Evolutionary conservation across 1,140 invertebrate genomes (phyloP).

Genomic region (Orius laevigatus): DNA sequence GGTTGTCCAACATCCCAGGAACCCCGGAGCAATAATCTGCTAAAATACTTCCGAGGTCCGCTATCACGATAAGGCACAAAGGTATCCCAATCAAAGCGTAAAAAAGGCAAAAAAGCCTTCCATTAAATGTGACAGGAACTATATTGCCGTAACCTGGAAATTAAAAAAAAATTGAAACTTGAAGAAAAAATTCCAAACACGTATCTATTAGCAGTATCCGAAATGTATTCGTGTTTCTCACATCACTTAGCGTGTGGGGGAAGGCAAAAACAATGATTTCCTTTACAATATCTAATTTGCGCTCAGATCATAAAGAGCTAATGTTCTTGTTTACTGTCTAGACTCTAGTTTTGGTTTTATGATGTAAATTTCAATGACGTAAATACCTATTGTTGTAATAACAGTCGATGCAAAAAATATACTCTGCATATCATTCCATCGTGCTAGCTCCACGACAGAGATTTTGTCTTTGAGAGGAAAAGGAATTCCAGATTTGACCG

Average conservation of each 20-base stretch:
- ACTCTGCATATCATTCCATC: constrained; percentile 60
- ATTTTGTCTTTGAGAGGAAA: constrained; percentile 31
- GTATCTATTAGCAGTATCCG: background rate
- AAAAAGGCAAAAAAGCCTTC: constrained; percentile 76
- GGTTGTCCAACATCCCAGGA: constrained; percentile 9
- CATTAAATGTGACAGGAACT: constrained; percentile 69
- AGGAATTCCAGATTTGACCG: constrained; percentile 41
- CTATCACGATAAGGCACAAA: constrained; percentile 79
- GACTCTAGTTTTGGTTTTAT: no score
- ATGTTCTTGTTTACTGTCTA: no score
- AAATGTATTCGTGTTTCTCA: constrained; percentile 1
- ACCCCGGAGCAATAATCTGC: constrained; percentile 48
- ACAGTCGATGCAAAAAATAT: constrained; percentile 74
- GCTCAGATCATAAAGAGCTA: no score
- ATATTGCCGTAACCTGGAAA: constrained; percentile 86
- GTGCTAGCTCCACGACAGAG: constrained; percentile 33
- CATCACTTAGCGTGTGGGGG: background rate
- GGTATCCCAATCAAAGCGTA: constrained; percentile 90
- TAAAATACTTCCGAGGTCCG: constrained; percentile 75
- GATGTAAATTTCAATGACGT: background rate
- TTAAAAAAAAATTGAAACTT: background rate
- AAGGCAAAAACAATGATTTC: constrained; percentile 1
- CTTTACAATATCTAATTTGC: no score
- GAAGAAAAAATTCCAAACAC: background rate
- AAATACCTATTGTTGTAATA: constrained; percentile 51